Evolutionary conservation across 2,797 vertebrate genomes (phyloP).

Genomic region (Pachyuromys duprasi): DNA sequence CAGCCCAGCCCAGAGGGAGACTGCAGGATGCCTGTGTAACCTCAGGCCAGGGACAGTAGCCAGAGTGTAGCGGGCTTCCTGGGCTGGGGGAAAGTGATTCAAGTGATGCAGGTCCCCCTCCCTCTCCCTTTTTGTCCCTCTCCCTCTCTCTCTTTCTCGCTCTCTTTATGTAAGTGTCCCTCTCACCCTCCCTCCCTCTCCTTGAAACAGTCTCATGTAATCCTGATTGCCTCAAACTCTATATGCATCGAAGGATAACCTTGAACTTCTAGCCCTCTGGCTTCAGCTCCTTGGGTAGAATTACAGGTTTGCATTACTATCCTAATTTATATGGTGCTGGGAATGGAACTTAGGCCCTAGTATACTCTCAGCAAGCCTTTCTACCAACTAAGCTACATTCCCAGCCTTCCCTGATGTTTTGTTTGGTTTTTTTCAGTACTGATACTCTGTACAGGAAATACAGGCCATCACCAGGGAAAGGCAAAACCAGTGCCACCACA

Average conservation of each 20-base stretch:
- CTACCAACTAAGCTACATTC: background rate
- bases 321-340: background rate
- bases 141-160: too few species aligned
- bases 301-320: background rate
- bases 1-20: background rate
- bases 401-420: background rate
- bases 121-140: fast-evolving
- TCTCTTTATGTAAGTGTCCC: too few species aligned
- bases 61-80: background rate
- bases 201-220: background rate
- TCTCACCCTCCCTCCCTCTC: too few species aligned
- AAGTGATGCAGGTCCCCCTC: too few species aligned
- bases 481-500: background rate
- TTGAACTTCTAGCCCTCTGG: background rate
- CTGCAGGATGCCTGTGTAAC: background rate
- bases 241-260: background rate
- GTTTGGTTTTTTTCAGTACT: too few species aligned
- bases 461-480: background rate
- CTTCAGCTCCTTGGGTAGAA: background rate
- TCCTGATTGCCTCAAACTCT: background rate
- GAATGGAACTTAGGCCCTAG: background rate
- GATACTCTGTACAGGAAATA: too few species aligned
- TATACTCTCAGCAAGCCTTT: background rate
- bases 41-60: fast-evolving
- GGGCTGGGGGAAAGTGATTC: background rate